Conservation (phyloP, 2,113 vertebrate genomes). For the Microtus pennsylvanicus region DNA sequence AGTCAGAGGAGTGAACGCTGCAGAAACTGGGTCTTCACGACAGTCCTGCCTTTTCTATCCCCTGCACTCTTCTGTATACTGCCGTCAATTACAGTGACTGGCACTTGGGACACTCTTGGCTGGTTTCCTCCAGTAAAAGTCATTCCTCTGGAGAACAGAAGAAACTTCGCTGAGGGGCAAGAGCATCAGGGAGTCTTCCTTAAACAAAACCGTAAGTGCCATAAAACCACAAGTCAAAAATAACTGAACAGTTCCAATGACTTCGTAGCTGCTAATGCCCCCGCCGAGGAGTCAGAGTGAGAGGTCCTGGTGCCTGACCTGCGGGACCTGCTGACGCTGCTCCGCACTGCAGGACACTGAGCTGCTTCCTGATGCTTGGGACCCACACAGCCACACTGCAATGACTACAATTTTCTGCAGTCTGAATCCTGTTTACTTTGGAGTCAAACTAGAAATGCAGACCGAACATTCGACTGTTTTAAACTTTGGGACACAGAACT, state of each 20-base stretch:
- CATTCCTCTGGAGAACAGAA: neutral
- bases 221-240: neutral
- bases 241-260: neutral
- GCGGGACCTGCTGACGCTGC: no score
- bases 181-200: neutral
- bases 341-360: no score
- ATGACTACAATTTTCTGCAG: no score
- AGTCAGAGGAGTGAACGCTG: neutral
- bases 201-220: conserved; percentile 9
- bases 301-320: no score
- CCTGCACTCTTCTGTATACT: neutral
- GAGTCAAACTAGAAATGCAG: no score
- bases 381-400: no score
- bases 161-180: neutral
- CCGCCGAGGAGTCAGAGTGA: no score
- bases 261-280: no score
- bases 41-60: neutral
- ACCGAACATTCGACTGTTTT: no score
- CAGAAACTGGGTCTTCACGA: neutral
- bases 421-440: no score
- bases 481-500: no score
- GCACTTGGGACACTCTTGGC: neutral
- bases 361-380: no score
- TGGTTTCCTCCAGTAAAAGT: neutral
- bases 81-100: neutral